Base-by-base conservation (phyloP, 1,140 invertebrate species). In the Gryon sp. region DNA sequence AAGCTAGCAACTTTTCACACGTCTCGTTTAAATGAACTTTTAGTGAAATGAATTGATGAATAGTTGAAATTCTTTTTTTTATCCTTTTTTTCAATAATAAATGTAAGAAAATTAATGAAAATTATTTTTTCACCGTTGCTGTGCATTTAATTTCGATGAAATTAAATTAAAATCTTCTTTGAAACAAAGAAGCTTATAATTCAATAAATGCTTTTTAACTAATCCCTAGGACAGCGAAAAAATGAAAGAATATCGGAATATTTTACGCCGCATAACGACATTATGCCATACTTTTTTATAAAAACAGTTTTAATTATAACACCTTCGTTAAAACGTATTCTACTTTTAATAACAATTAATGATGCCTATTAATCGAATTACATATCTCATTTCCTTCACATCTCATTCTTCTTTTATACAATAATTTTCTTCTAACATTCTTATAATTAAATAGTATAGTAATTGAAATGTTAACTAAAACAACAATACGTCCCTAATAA, bases 31-130 rank as follows among this genome's bases (percentile, higher is more conserved):
- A 32, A 32, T 26, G 26, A 14, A 28, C 9, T 41, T 19, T n/a
- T 18, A 4, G 26, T 19, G 12, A 30, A 48, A 32, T 7, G 26
- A 48, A 32, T 32, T 32, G 26, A 19, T 24, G 26, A 30, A 19
- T 32, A 48, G 45, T 48, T 18, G 12, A 11, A 26, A 4, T 26
- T 48, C n/a, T n/a, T 30, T 32, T 3, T 12, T 50, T 8, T 18
- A 34, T 20, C 46, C 30, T 32, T 7, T 34, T 50, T 50, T 34
- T 22, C 14, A 34, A 20, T 30, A 8, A 4, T 12, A 34, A 3
- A 50, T 50, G 20, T 19, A 34, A n/a, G n/a, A 55, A 55, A 26
- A 40, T 55, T 26, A 55, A 55, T 18, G 8, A 2, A 14, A 28
- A 15, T 50, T 48, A 15, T 12, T 55, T 24, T 24, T 28, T 28